Evolutionary conservation across 1,140 invertebrate genomes (phyloP), one percentile per base, ranked within the genome.

Genomic region (Drosophila leontia): DNA sequence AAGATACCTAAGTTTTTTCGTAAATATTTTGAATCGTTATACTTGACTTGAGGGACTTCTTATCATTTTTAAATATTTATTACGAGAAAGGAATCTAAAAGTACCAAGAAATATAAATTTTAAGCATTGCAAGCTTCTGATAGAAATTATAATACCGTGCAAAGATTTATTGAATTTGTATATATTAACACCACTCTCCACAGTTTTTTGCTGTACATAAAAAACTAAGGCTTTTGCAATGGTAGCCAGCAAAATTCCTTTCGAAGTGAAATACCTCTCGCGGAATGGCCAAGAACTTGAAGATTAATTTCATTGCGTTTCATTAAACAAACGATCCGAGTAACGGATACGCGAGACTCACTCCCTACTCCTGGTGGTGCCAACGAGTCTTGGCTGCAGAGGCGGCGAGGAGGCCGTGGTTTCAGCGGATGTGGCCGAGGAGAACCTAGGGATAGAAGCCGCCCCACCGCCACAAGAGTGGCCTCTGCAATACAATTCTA

Each of bases 401-500:
- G 29, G 35, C 34, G 26, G 48, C 29, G 48, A 26, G 23, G 48
- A 32, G 35, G 13, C 34, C 32, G 39, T 29, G 59, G 59, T 23
- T 53, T 32, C 35, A 64, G 58, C 58, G 67, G 76, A 78, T 78
- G 76, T 79, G 47, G 76, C 75, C 63, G 48, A 9, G 26, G 26
- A 59, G 23, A 78, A 58, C 75, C 48, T 78, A 78, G 63, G 74
- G 74, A 78, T 77, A 69, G 74, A 51, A 51, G 69, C 45, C 42
- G 35, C 75, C 75, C 37, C 63, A 23, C 75, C 63, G 35, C 75
- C 68, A 57, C 56, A 61, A 53, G 53, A 56, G 75, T 57, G 75
- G 75, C 74, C 74, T 75, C 41, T 51, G 60, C 44, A 75, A 76
- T 64, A 77, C 72, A 57, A 60, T 76, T 34, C 61, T 78, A 79